Percentiles rank a stretch among this genome's conserved stretches.
Evolutionary conservation across 2,797 vertebrate species (phyloP).

Genomic region (Hozukius guyotensis): DNA sequence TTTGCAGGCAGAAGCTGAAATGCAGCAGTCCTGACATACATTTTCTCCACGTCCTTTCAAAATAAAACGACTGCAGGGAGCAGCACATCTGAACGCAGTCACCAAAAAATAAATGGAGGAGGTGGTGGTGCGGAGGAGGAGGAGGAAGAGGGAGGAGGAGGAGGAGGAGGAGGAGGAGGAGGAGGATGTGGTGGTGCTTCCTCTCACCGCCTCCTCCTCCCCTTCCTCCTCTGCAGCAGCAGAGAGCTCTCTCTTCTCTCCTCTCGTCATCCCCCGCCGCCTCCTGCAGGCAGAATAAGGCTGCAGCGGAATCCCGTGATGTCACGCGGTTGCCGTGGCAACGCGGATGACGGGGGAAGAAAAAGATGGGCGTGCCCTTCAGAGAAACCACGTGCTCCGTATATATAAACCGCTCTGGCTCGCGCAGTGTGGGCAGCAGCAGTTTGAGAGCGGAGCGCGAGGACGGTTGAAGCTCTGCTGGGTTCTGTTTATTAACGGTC

Average conservation of each 20-base stretch:
- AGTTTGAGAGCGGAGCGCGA: neutral
- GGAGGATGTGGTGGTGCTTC: neutral
- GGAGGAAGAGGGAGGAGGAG: fast-evolving
- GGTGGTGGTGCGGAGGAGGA: no score
- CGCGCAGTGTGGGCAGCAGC: neutral
- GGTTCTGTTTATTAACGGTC: neutral
- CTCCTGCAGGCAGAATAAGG: conserved; percentile 42
- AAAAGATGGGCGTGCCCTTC: conserved; percentile 30
- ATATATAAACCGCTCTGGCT: conserved; percentile 36
- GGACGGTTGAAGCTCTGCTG: neutral
- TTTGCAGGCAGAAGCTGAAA: neutral
- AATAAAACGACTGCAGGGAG: neutral
- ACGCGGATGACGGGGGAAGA: conserved; percentile 62
- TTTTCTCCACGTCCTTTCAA: conserved; percentile 28
- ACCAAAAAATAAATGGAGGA: neutral
- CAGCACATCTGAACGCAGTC: neutral
- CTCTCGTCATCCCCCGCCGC: conserved; percentile 31
- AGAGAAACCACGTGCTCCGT: conserved; percentile 70
- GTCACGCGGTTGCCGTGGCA: conserved; percentile 75
- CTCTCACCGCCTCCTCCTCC: neutral
- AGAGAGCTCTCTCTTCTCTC: neutral
- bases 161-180: no score
- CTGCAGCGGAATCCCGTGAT: conserved; percentile 81
- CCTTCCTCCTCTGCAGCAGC: conserved; percentile 27
- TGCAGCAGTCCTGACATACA: conserved; percentile 31